Base-by-base conservation (phyloP, 92 coral and sea anemone genomes). In the Phenganax marumi region DNA sequence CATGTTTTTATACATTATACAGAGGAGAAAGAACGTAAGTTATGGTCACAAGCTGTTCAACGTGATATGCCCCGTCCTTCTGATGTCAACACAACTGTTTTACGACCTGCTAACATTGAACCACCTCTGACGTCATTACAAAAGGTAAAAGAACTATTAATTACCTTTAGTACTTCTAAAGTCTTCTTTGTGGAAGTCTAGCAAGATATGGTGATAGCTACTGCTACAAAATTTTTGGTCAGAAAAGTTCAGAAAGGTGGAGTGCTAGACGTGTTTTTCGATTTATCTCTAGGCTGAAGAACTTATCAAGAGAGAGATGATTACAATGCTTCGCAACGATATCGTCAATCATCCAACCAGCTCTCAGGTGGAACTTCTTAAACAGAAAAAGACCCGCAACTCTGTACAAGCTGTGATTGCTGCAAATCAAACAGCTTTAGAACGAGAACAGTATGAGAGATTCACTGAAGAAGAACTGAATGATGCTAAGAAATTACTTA, bases 41-140 rank as follows among this genome's bases (percentile, higher is more conserved):
- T 97, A 7, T 92, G 94, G 39, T 87, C 98, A 11, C 98, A 92
- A 71, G 86, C 93, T 26, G 98, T 95, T 25, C 98, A 92, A 80
- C 89, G 98, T 22, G 86, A 88, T 54, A 82, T 95, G 87, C 98
- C 98, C 9, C 97, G 98, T 75, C 98, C 98, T 6, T 95, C 96
- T 13, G 93, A 95, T 79, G 94, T 91, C 63, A 95, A 95, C 88
- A 89, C 90, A 9, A 61, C 91, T 12, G 91, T 95, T 55, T 73
- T 95, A 74, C 79, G 98, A 49, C 98, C 98, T 1, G 76, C 89
- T 12, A 95, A 95, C 79, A 91, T 95, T 9, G 98, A 95, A 8
- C 98, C 97, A 22, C 98, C 98, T 0, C 87, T 95, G 25, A 91
- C 90, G 33, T 90, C 97, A 23, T 74, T 90, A 66, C 98, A 95